Conservation (phyloP, 37 sponge, comb jelly and placozoan genomes). For the Haliclona indistincta region DNA sequence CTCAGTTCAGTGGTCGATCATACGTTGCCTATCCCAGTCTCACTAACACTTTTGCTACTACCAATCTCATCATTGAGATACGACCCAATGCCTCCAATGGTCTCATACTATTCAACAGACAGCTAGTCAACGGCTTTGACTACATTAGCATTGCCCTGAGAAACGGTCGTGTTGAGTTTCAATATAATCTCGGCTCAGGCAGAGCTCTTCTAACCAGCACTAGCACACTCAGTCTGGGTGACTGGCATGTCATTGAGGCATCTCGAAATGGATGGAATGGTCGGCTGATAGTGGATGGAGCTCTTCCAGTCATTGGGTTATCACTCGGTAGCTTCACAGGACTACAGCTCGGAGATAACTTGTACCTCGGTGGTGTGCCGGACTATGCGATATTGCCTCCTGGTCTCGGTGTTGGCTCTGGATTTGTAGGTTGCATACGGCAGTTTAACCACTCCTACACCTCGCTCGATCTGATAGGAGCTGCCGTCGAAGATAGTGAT, state of each 20-base stretch:
- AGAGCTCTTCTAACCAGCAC: neutral
- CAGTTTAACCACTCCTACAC: neutral
- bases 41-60: neutral
- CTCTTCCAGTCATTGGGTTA: constrained; percentile 21
- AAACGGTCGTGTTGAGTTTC: constrained; percentile 15
- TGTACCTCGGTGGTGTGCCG: constrained; percentile 44
- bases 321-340: constrained; percentile 26
- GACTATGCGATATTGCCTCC: neutral
- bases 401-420: neutral
- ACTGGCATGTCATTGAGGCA: constrained; percentile 36
- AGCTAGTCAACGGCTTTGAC: constrained; percentile 11
- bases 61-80: constrained; percentile 20
- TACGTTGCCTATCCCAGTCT: constrained; percentile 42
- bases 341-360: constrained; percentile 49
- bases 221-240: constrained; percentile 3
- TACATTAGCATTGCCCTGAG: constrained; percentile 45
- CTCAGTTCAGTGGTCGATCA: constrained; percentile 49
- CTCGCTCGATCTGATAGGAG: constrained; percentile 24
- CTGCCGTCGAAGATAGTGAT: constrained; percentile 14
- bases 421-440: constrained; percentile 55
- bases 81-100: constrained; percentile 31
- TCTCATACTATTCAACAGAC: constrained; percentile 50
- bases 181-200: constrained; percentile 46
- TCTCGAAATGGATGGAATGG: constrained; percentile 4
- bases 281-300: constrained; percentile 19